Conservation (phyloP, 2,888 invertebrate species). For the Cephonodes hylas region DNA sequence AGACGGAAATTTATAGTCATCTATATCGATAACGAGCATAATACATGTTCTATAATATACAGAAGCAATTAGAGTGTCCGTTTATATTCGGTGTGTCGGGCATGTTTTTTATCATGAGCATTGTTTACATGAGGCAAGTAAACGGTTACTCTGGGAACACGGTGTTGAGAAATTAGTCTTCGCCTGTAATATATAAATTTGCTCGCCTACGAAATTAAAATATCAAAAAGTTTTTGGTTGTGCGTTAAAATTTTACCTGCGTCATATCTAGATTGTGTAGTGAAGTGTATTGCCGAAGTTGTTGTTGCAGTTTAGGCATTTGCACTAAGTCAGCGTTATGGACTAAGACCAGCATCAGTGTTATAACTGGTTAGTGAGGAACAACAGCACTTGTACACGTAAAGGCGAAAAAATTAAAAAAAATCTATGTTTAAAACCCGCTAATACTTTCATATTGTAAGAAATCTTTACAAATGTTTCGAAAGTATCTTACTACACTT, state of each 20-base stretch:
- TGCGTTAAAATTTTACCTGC: neutral
- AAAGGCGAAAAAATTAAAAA: no score
- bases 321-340: no score
- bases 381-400: no score
- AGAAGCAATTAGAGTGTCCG: constrained; percentile 22
- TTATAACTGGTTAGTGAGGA: no score
- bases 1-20: neutral
- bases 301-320: no score
- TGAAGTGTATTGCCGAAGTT: no score
- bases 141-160: constrained; percentile 18
- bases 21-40: neutral
- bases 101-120: constrained; percentile 25
- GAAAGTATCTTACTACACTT: no score
- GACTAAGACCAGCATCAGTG: no score
- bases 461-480: no score
- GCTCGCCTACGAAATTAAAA: neutral
- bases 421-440: no score
- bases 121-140: constrained; percentile 23
- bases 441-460: no score
- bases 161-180: constrained; percentile 18
- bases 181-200: constrained; percentile 3
- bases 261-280: neutral
- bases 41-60: neutral
- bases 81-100: constrained; percentile 16
- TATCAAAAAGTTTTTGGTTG: neutral